Percentiles rank a stretch among this genome's conserved stretches.
These are phyloP conservation scores for Ciconia boyciana DNA, from an alignment of 2,113 vertebrate species.

Conservation along the genomic window DNA sequence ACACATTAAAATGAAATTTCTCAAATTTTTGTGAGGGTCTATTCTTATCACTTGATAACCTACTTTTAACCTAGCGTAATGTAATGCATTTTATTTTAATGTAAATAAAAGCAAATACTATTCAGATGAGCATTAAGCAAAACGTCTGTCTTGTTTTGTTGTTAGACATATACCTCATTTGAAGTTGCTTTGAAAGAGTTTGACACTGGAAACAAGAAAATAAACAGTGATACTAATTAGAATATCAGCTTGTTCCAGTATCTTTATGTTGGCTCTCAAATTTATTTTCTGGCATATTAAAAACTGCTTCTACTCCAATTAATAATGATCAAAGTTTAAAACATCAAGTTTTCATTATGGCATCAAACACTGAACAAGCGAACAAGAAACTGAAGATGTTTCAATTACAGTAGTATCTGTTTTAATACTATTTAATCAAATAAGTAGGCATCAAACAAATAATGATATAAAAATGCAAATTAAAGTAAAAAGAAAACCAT, in stretches of 20 bases:
- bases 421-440: neutral
- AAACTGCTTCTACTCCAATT: slow-evolving; percentile 7
- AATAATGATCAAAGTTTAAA: slow-evolving; percentile 23
- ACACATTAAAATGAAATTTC: neutral
- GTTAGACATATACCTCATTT: neutral
- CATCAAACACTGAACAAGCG: neutral
- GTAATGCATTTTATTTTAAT: neutral
- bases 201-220: neutral
- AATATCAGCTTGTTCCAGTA: neutral
- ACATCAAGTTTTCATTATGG: neutral
- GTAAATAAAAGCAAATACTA: neutral
- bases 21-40: neutral
- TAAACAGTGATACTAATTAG: neutral
- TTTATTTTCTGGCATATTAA: neutral
- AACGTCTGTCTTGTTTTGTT: neutral
- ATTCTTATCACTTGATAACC: neutral
- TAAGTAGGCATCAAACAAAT: neutral
- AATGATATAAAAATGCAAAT: neutral
- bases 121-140: neutral
- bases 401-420: neutral
- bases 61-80: neutral
- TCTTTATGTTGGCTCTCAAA: neutral
- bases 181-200: neutral
- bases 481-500: neutral
- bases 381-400: neutral